Evolutionary conservation across 2,888 invertebrate genomes (phyloP).

Genomic region (Microplitis deprimator): DNA sequence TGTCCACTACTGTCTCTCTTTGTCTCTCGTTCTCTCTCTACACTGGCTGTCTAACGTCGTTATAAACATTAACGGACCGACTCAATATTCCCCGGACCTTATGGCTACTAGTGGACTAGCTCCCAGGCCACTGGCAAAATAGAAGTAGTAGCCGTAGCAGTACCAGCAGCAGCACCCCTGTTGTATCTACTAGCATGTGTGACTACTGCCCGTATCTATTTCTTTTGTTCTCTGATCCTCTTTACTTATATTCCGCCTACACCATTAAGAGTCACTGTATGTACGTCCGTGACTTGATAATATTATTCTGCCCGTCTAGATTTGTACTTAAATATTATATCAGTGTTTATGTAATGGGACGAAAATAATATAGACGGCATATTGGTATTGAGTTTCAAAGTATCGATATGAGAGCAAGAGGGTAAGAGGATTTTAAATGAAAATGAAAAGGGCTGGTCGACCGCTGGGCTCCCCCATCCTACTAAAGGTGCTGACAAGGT

Average conservation of each 20-base stretch:
- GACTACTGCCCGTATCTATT: neutral
- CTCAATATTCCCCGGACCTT: slow-evolving; percentile 69
- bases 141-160: neutral
- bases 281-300: neutral
- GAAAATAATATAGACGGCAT: neutral
- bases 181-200: too few relatives aligned
- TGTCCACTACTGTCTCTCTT: slow-evolving; percentile 16
- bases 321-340: neutral
- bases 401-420: neutral
- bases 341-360: neutral
- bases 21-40: slow-evolving; percentile 19
- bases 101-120: slow-evolving; percentile 37
- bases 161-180: neutral
- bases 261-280: neutral
- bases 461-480: too few relatives aligned
- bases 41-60: slow-evolving; percentile 67
- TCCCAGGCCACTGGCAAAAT: neutral
- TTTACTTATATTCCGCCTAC: neutral
- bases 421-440: neutral
- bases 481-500: slow-evolving; percentile 14
- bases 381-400: neutral
- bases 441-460: neutral
- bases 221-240: neutral
- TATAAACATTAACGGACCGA: slow-evolving; percentile 71
- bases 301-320: neutral